Evolutionary conservation across 2,888 invertebrate genomes (phyloP), one percentile per base, ranked within the genome.

Genomic region (Frankliniella intonsa): DNA sequence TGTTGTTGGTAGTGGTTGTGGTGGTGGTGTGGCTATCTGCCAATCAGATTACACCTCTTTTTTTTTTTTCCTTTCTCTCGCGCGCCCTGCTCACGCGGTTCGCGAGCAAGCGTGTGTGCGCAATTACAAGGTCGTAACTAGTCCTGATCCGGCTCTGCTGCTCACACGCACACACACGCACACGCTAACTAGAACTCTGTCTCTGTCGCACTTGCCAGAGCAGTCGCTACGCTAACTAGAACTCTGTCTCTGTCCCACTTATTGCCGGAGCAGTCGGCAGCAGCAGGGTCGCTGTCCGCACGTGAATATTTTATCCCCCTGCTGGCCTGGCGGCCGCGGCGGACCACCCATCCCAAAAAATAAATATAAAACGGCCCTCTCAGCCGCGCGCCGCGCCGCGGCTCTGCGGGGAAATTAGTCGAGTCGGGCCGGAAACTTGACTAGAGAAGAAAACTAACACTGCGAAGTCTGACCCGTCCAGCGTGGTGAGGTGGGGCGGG

Each of bases 101-200:
- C 3, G 55, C 7, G 55, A 14, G 55, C 9, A 9, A 19, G 69
- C 11, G 69, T 76, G 69, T 76, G 69, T 25, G 69, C 9, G 69
- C 69, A 76, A 76, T 76, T 76, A 76, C 69, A 76, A 76, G 69
- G 69, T 76, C 69, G 69, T 76, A 76, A 76, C 69, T 55, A 55
- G 55, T 55, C 14, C 55, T 55, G 55, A 19, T 55, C 14, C 5
- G 55, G 19, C 55, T 55, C 14, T 38, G 55, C 55, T 55, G 8
- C n/a, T 11, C 69, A 69, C 69, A n/a, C 9, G 5, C 69, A 22
- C 69, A 5, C 9, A n/a, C 69, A 69, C 69, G 9, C 19, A 2
- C 65, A n/a, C 2, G n/a, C 65, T 17, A n/a, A 38, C 38, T 38
- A 2, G 38, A 3, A 38, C 38, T 38, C 38, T 38, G 38, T 38